These are phyloP conservation scores for Acleris literana DNA, from an alignment of 2,888 invertebrate genomes.

Conservation along the genomic window DNA sequence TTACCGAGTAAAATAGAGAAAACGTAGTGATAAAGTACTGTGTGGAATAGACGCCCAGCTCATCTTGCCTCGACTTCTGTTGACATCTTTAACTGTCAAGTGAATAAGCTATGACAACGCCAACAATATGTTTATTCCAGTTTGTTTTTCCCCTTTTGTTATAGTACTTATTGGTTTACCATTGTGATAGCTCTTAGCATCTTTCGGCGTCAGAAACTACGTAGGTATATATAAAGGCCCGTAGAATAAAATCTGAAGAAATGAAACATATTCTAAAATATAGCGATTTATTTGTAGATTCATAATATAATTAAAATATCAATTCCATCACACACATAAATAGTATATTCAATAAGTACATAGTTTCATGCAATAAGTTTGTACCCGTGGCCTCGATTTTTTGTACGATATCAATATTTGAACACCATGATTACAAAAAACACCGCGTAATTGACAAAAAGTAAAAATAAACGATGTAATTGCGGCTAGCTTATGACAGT, in stretches of 20 bases:
- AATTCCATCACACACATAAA: constrained; percentile 24
- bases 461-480: constrained; percentile 38
- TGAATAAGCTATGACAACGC: too few relatives aligned
- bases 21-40: too few relatives aligned
- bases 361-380: constrained; percentile 39
- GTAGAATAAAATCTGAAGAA: not conserved
- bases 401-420: constrained; percentile 41
- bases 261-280: constrained; percentile 17
- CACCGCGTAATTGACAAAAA: constrained; percentile 46
- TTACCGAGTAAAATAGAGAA: too few relatives aligned
- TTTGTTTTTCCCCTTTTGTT: too few relatives aligned
- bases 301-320: constrained; percentile 29
- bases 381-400: constrained; percentile 46
- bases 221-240: not conserved
- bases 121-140: too few relatives aligned
- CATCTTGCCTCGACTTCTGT: too few relatives aligned
- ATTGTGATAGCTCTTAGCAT: not conserved
- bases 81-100: too few relatives aligned
- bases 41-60: too few relatives aligned
- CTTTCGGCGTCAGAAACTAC: not conserved
- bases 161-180: too few relatives aligned
- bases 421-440: constrained; percentile 34
- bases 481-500: constrained; percentile 31
- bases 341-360: constrained; percentile 4
- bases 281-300: constrained; percentile 33